Evolutionary conservation across 2,113 vertebrate species (phyloP), one percentile per base, ranked within the genome.

Genomic region (Etheostoma spectabile): DNA sequence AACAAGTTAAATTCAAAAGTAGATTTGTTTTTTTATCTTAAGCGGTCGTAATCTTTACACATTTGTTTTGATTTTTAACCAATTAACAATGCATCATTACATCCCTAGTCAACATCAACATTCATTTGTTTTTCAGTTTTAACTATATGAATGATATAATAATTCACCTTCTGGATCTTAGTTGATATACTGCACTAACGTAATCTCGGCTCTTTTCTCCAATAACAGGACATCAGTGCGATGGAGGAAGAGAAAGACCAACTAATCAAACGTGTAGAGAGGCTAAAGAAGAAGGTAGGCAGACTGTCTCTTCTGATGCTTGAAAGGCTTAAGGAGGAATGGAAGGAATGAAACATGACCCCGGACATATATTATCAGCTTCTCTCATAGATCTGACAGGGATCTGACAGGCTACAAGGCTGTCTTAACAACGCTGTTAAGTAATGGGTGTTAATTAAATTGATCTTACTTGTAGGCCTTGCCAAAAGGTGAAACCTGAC

Each of bases 231-330:
- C 89, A 99, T 99, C 62, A 91, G 89, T 85, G 96, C 96, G 18
- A 99, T 99, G 98, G 98, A 99, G 84, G 98, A 99, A 77, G 98
- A 99, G 91, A 99, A 99, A 80, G 97, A 98, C 84, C 98, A 99
- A 86, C 95, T 99, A 18, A 91, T 96, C 87, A 99, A 98, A 88
- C 96, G 98, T 93, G 97, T 99, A 14, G 98, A 99, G 76, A 96
- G 96, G 88, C 91, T 99, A 84, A 99, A 96, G 95, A 99, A 97
- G 93, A 96, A 96, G 95, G 98, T 99, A 96, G 93, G 53, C 56
- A 42, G 70, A 86, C 86, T 65, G 0, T 19, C 77, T 92, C 81
- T 75, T 84, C 74, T 71, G 89, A 89, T 92, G 69, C 80, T 93
- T 89, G 86, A 82, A 91, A 89, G 51, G 89, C 90, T 85, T 92